Evolutionary conservation across 2,888 invertebrate species (phyloP).

Genomic region (Zelleria hepariella): DNA sequence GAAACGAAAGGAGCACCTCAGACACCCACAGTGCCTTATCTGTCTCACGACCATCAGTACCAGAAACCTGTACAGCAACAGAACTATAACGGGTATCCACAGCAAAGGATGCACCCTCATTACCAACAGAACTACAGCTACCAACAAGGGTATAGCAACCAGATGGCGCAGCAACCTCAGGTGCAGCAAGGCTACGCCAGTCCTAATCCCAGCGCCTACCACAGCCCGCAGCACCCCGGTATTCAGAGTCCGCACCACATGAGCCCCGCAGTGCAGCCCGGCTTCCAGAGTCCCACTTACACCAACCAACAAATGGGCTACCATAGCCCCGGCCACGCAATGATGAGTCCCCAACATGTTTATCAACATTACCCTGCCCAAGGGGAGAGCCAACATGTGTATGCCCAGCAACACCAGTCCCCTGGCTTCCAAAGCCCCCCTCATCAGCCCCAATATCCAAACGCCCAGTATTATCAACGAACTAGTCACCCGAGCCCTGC

Average conservation of each 20-base stretch:
- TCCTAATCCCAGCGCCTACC: constrained; percentile 49
- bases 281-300: constrained; percentile 58
- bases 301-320: constrained; percentile 48
- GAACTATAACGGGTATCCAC: constrained; percentile 52
- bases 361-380: constrained; percentile 43
- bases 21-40: constrained; percentile 44
- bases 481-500: not conserved
- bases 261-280: constrained; percentile 38
- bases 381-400: constrained; percentile 54
- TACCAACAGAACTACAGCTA: constrained; percentile 56
- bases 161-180: constrained; percentile 37
- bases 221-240: constrained; percentile 55
- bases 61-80: constrained; percentile 43
- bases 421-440: constrained; percentile 56
- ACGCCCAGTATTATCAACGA: constrained; percentile 18
- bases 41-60: constrained; percentile 62
- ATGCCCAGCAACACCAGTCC: constrained; percentile 42
- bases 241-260: constrained; percentile 50
- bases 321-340: constrained; percentile 51
- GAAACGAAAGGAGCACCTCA: constrained; percentile 35
- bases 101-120: constrained; percentile 45
- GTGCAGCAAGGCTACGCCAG: constrained; percentile 47
- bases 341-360: constrained; percentile 62
- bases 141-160: constrained; percentile 52
- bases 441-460: constrained; percentile 57